Evolutionary conservation across 1,140 invertebrate species (phyloP).

Genomic region (Macrosteles quadrilineatus): DNA sequence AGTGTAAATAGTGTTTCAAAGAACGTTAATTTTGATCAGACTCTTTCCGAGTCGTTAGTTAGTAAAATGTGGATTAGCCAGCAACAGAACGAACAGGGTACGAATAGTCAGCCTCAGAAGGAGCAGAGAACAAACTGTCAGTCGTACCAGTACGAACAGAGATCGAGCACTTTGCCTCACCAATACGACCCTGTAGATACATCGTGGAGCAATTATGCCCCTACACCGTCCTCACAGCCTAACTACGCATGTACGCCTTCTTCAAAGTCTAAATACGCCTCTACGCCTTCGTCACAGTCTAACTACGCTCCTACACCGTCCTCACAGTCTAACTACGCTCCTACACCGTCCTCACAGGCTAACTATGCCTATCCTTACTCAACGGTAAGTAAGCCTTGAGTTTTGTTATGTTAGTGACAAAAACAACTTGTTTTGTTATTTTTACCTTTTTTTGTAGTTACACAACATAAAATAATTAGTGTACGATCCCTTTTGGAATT

Average conservation of each 20-base stretch:
- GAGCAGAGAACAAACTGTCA: neutral
- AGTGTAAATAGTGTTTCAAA: constrained; percentile 23
- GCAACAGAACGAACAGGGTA: neutral
- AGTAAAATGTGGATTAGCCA: constrained; percentile 37
- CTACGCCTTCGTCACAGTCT: neutral
- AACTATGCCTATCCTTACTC: neutral
- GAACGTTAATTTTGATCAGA: constrained; percentile 32
- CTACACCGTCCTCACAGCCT: neutral
- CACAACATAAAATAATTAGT: too few relatives aligned
- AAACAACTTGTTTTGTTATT: too few relatives aligned
- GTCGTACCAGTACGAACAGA: constrained; percentile 25
- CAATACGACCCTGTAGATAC: constrained; percentile 33
- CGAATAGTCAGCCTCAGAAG: neutral
- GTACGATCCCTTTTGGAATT: too few relatives aligned
- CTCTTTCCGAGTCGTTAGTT: constrained; percentile 31
- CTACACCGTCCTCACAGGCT: neutral
- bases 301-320: constrained; percentile 29
- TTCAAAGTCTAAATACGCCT: neutral
- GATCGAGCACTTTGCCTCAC: neutral
- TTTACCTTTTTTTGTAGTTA: too few relatives aligned
- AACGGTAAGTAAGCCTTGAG: too few relatives aligned
- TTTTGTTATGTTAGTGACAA: too few relatives aligned
- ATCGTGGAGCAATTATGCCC: constrained; percentile 5
- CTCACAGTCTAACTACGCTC: constrained; percentile 1
- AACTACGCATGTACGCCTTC: neutral